A percentile compares a stretch with the other conserved stretches of the same genome.
Evolutionary conservation across 2,797 vertebrate species (phyloP).

Genomic region (Dallia pectoralis): DNA sequence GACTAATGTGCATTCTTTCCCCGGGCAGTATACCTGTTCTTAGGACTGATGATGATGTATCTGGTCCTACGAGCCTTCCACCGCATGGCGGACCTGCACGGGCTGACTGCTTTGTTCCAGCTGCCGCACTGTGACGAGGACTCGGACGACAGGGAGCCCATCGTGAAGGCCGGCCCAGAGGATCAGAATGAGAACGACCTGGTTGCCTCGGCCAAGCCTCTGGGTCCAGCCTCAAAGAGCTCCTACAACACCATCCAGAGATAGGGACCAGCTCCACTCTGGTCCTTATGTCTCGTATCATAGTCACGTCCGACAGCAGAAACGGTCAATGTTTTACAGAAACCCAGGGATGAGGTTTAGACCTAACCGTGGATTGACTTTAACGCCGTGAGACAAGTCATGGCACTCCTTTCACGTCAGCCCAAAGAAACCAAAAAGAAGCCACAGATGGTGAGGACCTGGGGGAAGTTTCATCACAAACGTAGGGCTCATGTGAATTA

Average conservation of each 20-base stretch:
- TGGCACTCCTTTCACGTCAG: not conserved
- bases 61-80: slow-evolving; percentile 85
- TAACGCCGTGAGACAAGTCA: not conserved
- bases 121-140: slow-evolving; percentile 74
- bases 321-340: not conserved
- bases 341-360: not conserved
- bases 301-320: not conserved
- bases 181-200: slow-evolving; percentile 12
- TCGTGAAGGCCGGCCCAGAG: slow-evolving; percentile 36
- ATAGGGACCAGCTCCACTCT: slow-evolving; percentile 6
- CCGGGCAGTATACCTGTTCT: slow-evolving; percentile 75
- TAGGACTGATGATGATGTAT: slow-evolving; percentile 83
- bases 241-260: slow-evolving; percentile 74
- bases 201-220: slow-evolving; percentile 43
- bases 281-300: not conserved
- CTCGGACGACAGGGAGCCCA: slow-evolving; percentile 64
- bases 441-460: not conserved
- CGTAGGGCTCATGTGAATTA: not conserved
- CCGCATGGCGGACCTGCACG: slow-evolving; percentile 78
- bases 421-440: slow-evolving; percentile 5
- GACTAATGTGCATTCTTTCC: not conserved
- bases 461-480: not conserved
- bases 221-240: slow-evolving; percentile 59
- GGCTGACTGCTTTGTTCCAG: slow-evolving; percentile 74
- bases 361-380: not conserved